Conservation (phyloP, 2,113 vertebrate genomes). For the Tachuris rubrigastra region DNA sequence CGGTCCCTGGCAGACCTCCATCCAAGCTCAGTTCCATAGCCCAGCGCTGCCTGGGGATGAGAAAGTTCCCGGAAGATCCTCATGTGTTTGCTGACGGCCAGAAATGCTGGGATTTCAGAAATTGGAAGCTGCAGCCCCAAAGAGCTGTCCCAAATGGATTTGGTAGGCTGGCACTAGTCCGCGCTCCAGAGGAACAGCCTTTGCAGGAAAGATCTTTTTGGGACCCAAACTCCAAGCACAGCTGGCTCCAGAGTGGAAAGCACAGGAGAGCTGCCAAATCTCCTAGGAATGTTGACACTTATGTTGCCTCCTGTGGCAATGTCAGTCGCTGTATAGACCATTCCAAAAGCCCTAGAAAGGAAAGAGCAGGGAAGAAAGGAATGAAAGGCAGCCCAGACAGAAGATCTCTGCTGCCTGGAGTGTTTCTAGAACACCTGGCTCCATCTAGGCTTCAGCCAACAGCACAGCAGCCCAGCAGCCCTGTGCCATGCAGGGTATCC, state of each 20-base stretch:
- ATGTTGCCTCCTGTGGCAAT: constrained; percentile 28
- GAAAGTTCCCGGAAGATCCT: not conserved
- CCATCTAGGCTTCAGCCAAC: not conserved
- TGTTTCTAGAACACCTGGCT: not conserved
- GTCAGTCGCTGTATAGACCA: constrained; percentile 93
- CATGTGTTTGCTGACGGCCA: not conserved
- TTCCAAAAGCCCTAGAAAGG: constrained; percentile 87
- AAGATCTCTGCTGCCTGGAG: not conserved
- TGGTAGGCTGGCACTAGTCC: not conserved
- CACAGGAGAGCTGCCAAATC: too few relatives aligned
- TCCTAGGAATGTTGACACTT: too few relatives aligned
- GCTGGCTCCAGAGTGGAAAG: too few relatives aligned
- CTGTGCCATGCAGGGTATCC: not conserved
- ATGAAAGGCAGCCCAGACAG: not conserved
- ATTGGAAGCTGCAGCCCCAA: not conserved
- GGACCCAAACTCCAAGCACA: too few relatives aligned
- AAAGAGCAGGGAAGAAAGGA: not conserved
- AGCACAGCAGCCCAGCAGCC: not conserved
- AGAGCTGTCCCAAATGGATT: not conserved
- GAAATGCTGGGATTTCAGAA: not conserved
- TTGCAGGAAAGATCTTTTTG: too few relatives aligned
- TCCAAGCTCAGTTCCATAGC: not conserved
- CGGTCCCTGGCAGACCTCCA: not conserved
- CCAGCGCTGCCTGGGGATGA: not conserved
- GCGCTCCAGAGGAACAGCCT: too few relatives aligned